Percentiles rank a stretch among this genome's conserved stretches.
phyloP scores from a whole-genome alignment of 2,888 invertebrate species.

The Periphyllus acericola region DNA sequence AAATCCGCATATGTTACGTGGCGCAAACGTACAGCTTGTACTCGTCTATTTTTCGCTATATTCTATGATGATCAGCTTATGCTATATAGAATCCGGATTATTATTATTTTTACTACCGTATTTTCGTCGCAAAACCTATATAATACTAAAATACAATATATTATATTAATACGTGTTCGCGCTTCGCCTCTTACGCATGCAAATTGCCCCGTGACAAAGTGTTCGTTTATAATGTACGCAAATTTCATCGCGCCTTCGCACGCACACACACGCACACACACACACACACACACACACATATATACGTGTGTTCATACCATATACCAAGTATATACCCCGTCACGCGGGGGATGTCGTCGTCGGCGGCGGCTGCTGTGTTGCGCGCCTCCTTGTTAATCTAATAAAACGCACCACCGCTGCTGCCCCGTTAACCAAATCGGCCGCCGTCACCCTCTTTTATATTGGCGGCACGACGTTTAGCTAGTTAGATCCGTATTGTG shows the following conservation, averaged over 20 bases:
- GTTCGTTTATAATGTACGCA: slow-evolving; percentile 61
- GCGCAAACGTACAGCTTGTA: no score
- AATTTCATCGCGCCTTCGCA: slow-evolving; percentile 41
- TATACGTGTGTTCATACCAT: background rate
- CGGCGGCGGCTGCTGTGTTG: background rate
- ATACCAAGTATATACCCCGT: background rate
- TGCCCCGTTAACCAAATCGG: slow-evolving; percentile 41
- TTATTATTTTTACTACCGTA: background rate
- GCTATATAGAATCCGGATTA: background rate
- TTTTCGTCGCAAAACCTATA: slow-evolving; percentile 12
- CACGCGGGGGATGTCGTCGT: slow-evolving; percentile 35
- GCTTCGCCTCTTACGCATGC: slow-evolving; percentile 36
- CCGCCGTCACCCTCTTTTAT: slow-evolving; percentile 45
- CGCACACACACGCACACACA: background rate
- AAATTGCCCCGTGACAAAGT: slow-evolving; percentile 59
- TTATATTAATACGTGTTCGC: background rate
- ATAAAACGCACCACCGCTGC: slow-evolving; percentile 39
- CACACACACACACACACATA: background rate
- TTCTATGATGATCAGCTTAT: no score
- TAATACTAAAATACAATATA: no score
- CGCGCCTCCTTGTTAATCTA: slow-evolving; percentile 55
- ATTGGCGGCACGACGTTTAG: slow-evolving; percentile 40
- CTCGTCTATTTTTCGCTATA: no score
- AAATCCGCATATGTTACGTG: no score
- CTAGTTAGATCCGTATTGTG: slow-evolving; percentile 61